Conservation (phyloP, 1,140 invertebrate genomes). For the Aleiodes sp. region DNA sequence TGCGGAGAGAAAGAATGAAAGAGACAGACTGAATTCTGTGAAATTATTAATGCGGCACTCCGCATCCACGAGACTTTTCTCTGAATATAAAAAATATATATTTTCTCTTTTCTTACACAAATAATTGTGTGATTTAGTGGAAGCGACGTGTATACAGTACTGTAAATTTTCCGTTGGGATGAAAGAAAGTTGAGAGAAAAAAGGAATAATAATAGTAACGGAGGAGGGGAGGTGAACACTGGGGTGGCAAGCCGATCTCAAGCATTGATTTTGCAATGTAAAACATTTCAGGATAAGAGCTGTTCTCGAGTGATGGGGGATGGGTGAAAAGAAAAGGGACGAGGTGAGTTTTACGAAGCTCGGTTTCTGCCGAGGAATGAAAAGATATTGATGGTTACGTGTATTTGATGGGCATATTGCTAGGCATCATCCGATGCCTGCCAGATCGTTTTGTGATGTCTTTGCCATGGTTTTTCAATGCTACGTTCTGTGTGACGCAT, state of each 20-base stretch:
- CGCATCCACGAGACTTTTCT: conserved; percentile 19
- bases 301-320: conserved; percentile 22
- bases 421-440: conserved; percentile 50
- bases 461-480: conserved; percentile 61
- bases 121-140: conserved; percentile 64
- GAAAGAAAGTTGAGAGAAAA: conserved; percentile 25
- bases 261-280: conserved; percentile 67
- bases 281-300: conserved; percentile 60
- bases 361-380: conserved; percentile 42
- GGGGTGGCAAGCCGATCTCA: conserved; percentile 47
- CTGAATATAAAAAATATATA: conserved; percentile 14
- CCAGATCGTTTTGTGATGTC: conserved; percentile 64
- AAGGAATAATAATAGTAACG: no score
- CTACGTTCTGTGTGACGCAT: conserved; percentile 23
- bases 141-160: conserved; percentile 40
- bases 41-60: conserved; percentile 44
- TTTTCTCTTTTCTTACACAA: conserved; percentile 33
- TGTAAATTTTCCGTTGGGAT: neutral
- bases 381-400: conserved; percentile 66
- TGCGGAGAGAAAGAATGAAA: conserved; percentile 1
- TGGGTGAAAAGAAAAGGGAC: conserved; percentile 27
- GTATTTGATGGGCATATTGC: conserved; percentile 67
- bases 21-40: conserved; percentile 5
- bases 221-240: conserved; percentile 31
- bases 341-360: conserved; percentile 28